Evolutionary conservation across 2,797 vertebrate species (phyloP).

Genomic region (Alauda arvensis): DNA sequence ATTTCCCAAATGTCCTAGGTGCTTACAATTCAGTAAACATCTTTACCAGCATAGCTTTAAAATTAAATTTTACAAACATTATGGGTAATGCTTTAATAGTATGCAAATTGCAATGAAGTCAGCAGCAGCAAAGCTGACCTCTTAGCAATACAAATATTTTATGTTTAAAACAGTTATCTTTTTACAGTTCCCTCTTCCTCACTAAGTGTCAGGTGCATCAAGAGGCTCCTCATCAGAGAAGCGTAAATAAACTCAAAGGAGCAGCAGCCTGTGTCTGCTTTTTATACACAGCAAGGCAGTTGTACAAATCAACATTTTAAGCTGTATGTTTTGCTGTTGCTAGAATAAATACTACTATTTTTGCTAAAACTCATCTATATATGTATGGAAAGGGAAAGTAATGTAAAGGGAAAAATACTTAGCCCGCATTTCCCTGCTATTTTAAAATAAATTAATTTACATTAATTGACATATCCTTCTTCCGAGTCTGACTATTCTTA

Average conservation of each 20-base stretch:
- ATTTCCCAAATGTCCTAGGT: slow-evolving; percentile 62
- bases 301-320: not conserved
- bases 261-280: not conserved
- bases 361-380: not conserved
- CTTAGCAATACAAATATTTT: slow-evolving; percentile 65
- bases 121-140: slow-evolving; percentile 55
- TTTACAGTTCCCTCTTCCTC: slow-evolving; percentile 41
- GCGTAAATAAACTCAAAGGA: slow-evolving; percentile 27
- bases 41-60: slow-evolving; percentile 61
- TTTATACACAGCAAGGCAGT: not conserved
- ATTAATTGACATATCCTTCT: not conserved
- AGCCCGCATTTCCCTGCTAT: not conserved
- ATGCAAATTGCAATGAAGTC: slow-evolving; percentile 65
- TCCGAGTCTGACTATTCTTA: not conserved
- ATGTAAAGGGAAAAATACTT: not conserved
- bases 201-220: slow-evolving; percentile 13
- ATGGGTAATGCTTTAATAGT: slow-evolving; percentile 63
- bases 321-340: not conserved
- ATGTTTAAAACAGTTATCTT: slow-evolving; percentile 59
- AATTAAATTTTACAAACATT: slow-evolving; percentile 70
- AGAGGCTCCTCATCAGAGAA: slow-evolving; percentile 7
- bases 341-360: not conserved
- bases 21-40: slow-evolving; percentile 68
- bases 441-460: not conserved
- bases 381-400: not conserved